Evolutionary conservation across 2,888 invertebrate genomes (phyloP), one percentile per base, ranked within the genome.

Genomic region (Emmelina monodactyla): DNA sequence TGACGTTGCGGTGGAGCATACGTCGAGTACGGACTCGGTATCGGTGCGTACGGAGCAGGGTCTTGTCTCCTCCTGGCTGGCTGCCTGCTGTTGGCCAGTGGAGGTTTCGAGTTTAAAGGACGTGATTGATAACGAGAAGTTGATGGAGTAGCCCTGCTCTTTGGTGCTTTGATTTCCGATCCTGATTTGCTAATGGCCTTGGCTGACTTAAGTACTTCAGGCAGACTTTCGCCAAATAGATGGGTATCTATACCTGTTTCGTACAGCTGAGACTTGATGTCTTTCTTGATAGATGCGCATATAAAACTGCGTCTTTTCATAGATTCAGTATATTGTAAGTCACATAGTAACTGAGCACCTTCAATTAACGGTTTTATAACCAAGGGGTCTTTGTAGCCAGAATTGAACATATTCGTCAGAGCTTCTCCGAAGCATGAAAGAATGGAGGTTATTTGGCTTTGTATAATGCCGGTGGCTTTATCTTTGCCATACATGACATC

Each of bases 41-140:
- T 3, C 3, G 9, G 30, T 9, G 22, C n/a, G 28, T 35, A 31
- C 11, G 29, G 11, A n/a, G 36, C 32, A 32, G 36, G 28, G 2
- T 28, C 28, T 12, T 25, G 14, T n/a, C 32, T 11, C 14, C 32
- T 36, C 36, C n/a, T 32, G 28, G 19, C 16, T 32, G 28, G 32
- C 3, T 32, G 32, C 36, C 32, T 32, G 32, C 36, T 14, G 32
- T 7, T 28, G 2, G 14, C 28, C 36, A 36, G 28, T 32, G 32
- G 22, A 36, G 36, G 32, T 13, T 19, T 32, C 11, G 36, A 28
- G 32, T 36, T 32, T 32, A 36, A 36, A 36, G n/a, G 2, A 13
- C 28, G 19, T 28, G 36, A 15, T 9, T 31, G 11, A 10, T 4
- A 22, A 12, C 32, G 29, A 4, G 28, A n/a, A 4, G 28, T n/a